Evolutionary conservation across 2,888 invertebrate species (phyloP).

Genomic region (Orthonevra nobilis): DNA sequence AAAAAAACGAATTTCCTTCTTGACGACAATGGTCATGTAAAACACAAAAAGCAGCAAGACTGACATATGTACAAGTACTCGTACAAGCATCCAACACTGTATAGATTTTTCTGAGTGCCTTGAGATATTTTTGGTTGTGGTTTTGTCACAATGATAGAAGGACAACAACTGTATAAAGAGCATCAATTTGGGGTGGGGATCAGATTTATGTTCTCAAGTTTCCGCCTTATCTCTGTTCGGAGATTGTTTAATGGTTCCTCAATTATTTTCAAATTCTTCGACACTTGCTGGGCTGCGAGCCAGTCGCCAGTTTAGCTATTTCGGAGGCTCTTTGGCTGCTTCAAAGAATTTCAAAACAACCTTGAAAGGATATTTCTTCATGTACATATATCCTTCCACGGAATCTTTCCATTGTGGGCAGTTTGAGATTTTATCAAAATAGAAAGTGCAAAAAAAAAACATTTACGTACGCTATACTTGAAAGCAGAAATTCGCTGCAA

Average conservation of each 20-base stretch:
- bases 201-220: conserved; percentile 62
- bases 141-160: conserved; percentile 35
- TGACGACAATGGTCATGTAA: neutral
- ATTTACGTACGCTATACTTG: too few relatives aligned
- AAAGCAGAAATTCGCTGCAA: too few relatives aligned
- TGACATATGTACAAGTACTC: too few relatives aligned
- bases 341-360: conserved; percentile 2
- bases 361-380: conserved; percentile 24
- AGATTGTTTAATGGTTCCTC: conserved; percentile 34
- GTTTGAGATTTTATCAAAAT: conserved; percentile 5
- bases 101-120: conserved; percentile 31
- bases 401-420: conserved; percentile 8
- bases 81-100: conserved; percentile 2
- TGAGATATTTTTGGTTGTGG: conserved; percentile 43
- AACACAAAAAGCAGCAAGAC: too few relatives aligned
- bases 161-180: conserved; percentile 42
- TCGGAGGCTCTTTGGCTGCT: neutral
- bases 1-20: conserved; percentile 13
- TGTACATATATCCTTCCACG: neutral
- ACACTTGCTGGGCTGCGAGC: conserved; percentile 54
- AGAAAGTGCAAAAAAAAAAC: too few relatives aligned
- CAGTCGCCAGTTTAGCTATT: conserved; percentile 50
- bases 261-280: conserved; percentile 62
- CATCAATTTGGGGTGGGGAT: too few relatives aligned
- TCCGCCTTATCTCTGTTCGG: conserved; percentile 61